Conservation (phyloP, 2,888 invertebrate species). For the Hypsopygia costalis region DNA sequence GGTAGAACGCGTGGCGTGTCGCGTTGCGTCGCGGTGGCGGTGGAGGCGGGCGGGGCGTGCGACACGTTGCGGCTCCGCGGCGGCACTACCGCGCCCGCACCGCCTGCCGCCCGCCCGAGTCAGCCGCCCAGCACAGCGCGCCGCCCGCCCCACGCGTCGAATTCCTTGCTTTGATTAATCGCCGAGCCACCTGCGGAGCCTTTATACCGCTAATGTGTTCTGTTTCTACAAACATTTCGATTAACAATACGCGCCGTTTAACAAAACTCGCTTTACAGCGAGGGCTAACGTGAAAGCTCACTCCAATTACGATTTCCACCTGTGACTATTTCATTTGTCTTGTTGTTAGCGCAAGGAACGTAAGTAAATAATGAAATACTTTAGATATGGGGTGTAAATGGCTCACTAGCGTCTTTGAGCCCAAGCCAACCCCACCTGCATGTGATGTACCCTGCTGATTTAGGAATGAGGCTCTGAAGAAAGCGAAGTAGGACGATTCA, state of each 20-base stretch:
- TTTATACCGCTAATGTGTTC: slow-evolving; percentile 55
- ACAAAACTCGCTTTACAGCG: slow-evolving; percentile 3
- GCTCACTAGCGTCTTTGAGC: too few species aligned
- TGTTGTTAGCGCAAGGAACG: too few species aligned
- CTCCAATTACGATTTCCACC: background rate
- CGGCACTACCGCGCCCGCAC: slow-evolving; percentile 65
- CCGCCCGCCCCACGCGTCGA: slow-evolving; percentile 33
- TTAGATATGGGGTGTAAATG: too few species aligned
- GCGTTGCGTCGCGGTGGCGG: slow-evolving; percentile 25
- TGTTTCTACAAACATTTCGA: slow-evolving; percentile 50
- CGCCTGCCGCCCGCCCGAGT: slow-evolving; percentile 35
- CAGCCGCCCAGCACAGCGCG: slow-evolving; percentile 29
- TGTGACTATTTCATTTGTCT: too few species aligned
- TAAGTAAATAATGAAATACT: too few species aligned
- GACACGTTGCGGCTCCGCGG: slow-evolving; percentile 52
- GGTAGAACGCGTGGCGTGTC: slow-evolving; percentile 14
- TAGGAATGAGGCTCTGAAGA: too few species aligned
- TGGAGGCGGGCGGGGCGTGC: slow-evolving; percentile 53
- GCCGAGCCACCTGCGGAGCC: slow-evolving; percentile 76
- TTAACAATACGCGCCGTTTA: slow-evolving; percentile 29
- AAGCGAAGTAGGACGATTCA: too few species aligned
- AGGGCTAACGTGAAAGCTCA: background rate
- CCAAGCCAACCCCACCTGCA: too few species aligned
- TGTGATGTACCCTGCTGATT: too few species aligned
- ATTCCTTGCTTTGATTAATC: slow-evolving; percentile 72